Evolutionary conservation across 2,113 vertebrate species (phyloP), one percentile per base, ranked within the genome.

Genomic region (Oostethus manadensis): DNA sequence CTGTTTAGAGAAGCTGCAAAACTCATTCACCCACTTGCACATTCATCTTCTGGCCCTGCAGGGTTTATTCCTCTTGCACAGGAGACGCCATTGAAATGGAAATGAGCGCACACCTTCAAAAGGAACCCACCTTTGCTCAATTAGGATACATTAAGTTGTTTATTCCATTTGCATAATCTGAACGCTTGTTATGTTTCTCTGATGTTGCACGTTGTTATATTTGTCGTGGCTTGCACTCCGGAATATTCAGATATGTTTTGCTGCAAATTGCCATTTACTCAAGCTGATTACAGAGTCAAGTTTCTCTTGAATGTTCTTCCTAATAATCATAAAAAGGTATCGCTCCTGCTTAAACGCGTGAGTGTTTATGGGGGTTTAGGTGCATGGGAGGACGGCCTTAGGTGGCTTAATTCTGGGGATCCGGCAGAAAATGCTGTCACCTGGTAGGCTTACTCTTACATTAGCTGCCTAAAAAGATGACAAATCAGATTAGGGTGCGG

Each of bases 51-150:
- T 17, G 46, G 64, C 42, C 62, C 26, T 45, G 33, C 21, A 38
- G 49, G 51, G 68, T 17, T 16, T n/a, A 9, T 51, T 26, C 18
- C 14, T 6, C 13, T n/a, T 22, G 2, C 79, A 74, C 74, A 68
- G 40, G 74, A 74, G 75, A 66, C 20, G 6, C 49, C 66, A 68
- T 74, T 83, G 63, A 77, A 70, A 83, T 82, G 80, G 76, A 82
- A 86, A 87, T 86, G 10, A 84, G 68, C n/a, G 58, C 3, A 33
- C 53, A 78, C 76, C 77, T 86, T 77, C 78, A 79, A 84, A 80
- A 68, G 66, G 73, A 79, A 61, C 67, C 75, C 74, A 86, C 82
- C 83, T 87, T 84, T 86, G n/a, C 78, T 77, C 76, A 83, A 81
- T 87, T 85, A 84, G 69, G 67, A 70, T 74, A 49, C 70, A 84